phyloP scores from a whole-genome alignment of 2,113 vertebrate species.

The Cinclus mexicanus region DNA sequence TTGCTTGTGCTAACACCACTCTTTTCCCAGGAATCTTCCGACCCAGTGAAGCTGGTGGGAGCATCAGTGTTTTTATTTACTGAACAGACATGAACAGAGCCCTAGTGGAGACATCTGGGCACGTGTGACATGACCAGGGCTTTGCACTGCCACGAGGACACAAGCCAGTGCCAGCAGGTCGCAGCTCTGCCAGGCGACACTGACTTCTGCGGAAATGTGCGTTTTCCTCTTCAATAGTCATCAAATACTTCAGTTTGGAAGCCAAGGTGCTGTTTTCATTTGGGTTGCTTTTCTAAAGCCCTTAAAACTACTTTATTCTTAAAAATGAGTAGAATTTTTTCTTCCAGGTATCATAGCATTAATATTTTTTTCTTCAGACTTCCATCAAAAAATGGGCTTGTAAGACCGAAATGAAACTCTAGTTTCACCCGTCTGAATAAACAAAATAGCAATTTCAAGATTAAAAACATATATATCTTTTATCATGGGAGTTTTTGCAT shows the following conservation, averaged over 20 bases:
- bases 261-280: neutral
- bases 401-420: neutral
- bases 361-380: neutral
- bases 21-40: neutral
- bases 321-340: neutral
- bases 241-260: neutral
- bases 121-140: neutral
- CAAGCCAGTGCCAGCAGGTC: neutral
- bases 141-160: neutral
- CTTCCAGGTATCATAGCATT: neutral
- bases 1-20: neutral
- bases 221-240: neutral
- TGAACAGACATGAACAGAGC: neutral
- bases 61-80: neutral
- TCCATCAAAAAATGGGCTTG: neutral
- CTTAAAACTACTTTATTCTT: neutral
- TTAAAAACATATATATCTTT: neutral
- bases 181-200: rapidly evolving
- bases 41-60: neutral
- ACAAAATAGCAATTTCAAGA: neutral
- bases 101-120: neutral
- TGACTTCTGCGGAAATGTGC: neutral
- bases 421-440: neutral
- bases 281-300: neutral
- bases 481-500: neutral